Conservation (phyloP, 2,888 invertebrate species). For the Leptinotarsa rubiginosa region DNA sequence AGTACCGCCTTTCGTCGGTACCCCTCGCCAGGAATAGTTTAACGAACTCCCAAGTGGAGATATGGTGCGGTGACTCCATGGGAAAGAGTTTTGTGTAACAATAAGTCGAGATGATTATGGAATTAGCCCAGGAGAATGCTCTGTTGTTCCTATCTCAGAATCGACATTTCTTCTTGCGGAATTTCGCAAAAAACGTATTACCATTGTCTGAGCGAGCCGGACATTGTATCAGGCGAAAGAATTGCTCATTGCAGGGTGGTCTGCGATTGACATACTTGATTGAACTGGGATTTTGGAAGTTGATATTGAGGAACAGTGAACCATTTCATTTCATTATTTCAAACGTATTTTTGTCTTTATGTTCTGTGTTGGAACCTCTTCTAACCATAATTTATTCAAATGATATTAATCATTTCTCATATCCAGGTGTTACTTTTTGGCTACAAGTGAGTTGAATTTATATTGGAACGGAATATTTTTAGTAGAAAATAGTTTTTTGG, state of each 20-base stretch:
- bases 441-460: too few species aligned
- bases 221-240: not conserved
- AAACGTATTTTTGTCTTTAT: too few species aligned
- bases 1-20: not conserved
- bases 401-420: too few species aligned
- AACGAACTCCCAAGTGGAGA: constrained; percentile 42
- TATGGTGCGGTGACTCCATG: constrained; percentile 47
- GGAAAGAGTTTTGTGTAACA: constrained; percentile 44
- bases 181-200: not conserved
- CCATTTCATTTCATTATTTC: too few species aligned
- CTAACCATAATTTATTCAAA: too few species aligned
- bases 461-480: too few species aligned
- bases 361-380: too few species aligned
- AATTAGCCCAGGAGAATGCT: not conserved
- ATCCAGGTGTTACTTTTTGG: too few species aligned
- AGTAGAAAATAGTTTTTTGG: too few species aligned
- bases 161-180: not conserved
- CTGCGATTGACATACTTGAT: too few species aligned
- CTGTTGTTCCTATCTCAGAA: constrained; percentile 8
- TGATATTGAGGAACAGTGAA: too few species aligned
- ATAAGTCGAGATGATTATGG: constrained; percentile 39
- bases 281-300: too few species aligned
- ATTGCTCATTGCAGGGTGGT: not conserved
- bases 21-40: constrained; percentile 23
- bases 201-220: not conserved